Base-by-base conservation (phyloP, 2,797 vertebrate genomes). In the Tenualosa ilisha region DNA sequence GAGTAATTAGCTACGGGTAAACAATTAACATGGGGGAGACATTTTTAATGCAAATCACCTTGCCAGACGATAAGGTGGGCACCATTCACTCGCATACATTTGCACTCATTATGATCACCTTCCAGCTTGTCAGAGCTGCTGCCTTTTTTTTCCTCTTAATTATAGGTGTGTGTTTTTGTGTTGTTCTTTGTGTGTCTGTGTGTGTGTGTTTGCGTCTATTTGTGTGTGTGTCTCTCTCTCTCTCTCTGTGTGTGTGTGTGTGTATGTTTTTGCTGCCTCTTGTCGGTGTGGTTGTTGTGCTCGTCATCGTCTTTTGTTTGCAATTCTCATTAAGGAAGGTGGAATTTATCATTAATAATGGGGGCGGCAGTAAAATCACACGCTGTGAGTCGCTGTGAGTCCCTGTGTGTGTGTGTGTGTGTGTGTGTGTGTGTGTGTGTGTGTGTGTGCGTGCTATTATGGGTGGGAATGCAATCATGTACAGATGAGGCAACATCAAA, bases 1-100 rank as follows among this genome's bases (percentile, higher is more conserved):
- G 87, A 91, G 92, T 95, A 96, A 95, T 96, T 95, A 95, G 92
- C 92, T 91, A 85, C 56, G 90, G 89, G 92, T 93, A 94, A 95
- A 95, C 93, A 95, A 95, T 95, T 95, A 95, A 92, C 92, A 91
- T 90, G 89, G 89, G 83, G 88, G 85, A 91, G 88, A 87, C 89
- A 93, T 91, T 93, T 31, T 92, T 90, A 91, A 93, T 94, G 93
- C 93, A 92, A 93, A 95, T 94, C 90, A 92, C 91, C 93, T 91
- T 90, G 90, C 90, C 85, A 89, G 75, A 87, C 86, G 92, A 94
- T 93, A 93, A 94, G 93, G 91, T 26, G 89, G 87, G 90, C 79
- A 91, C 92, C 93, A 91, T 94, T 93, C 93, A 88, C 90, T 88
- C 90, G 91, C 93, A 94, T 93, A 93, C 91, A 92, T 94, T 93